Evolutionary conservation across 2,113 vertebrate genomes (phyloP).

Genomic region (Cynopterus brachyotis): DNA sequence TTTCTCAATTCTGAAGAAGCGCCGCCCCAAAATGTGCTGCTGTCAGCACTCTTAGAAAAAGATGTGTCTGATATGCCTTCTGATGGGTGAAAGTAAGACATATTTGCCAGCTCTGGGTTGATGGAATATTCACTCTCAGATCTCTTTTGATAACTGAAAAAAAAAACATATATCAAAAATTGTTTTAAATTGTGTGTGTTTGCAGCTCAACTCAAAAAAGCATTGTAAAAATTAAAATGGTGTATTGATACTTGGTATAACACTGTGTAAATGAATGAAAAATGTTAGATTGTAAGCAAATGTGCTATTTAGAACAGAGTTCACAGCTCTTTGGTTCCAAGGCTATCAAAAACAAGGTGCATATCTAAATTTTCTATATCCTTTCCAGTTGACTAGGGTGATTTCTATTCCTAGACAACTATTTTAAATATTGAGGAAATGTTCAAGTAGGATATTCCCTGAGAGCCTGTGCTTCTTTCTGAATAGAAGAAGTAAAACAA

Average conservation of each 20-base stretch:
- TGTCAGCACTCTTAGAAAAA: constrained; percentile 36
- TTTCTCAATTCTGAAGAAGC: constrained; percentile 5
- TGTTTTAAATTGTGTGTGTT: not conserved
- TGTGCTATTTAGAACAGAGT: not conserved
- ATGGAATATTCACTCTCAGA: accelerated
- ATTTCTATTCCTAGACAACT: not conserved
- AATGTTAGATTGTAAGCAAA: not conserved
- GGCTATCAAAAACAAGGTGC: not conserved
- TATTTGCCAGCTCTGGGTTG: not conserved
- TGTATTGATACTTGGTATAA: not conserved
- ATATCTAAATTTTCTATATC: not conserved
- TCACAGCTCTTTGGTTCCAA: not conserved
- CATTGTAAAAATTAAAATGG: not conserved
- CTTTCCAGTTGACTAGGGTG: not conserved
- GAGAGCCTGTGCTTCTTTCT: not conserved
- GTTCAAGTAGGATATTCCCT: not conserved
- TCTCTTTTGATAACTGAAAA: constrained; percentile 21
- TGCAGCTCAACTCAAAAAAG: not conserved
- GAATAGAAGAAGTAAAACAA: not conserved
- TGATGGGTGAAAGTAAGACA: constrained; percentile 25
- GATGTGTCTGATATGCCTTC: constrained; percentile 44
- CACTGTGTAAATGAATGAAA: not conserved
- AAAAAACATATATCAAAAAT: constrained; percentile 25
- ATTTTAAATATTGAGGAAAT: not conserved
- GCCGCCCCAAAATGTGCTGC: not conserved